Percentiles rank a stretch among this genome's conserved stretches.
Conservation (phyloP, 2,797 vertebrate species). For the Helicolenus hilgendorfi region DNA sequence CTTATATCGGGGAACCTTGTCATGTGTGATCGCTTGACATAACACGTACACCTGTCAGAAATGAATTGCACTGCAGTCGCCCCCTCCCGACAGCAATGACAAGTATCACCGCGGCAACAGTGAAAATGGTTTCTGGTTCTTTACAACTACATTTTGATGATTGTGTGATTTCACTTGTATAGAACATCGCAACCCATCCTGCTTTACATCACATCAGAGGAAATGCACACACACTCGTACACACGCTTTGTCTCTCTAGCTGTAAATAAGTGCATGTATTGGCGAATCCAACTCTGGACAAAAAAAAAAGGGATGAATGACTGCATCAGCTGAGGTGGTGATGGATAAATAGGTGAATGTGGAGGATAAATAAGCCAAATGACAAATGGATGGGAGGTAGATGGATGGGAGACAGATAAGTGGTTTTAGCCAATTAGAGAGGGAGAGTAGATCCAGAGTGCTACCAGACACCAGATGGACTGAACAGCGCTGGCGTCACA, state of each 20-base stretch:
- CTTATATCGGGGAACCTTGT: neutral
- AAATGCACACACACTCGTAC: neutral
- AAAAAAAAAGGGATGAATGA: constrained; percentile 3
- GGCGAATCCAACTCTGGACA: constrained; percentile 13
- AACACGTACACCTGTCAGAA: neutral
- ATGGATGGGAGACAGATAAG: constrained; percentile 31
- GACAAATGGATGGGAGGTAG: constrained; percentile 24
- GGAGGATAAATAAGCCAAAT: constrained; percentile 54
- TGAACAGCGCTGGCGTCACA: constrained; percentile 62
- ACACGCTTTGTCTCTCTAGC: constrained; percentile 11
- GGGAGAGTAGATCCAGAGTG: constrained; percentile 45
- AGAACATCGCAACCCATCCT: neutral
- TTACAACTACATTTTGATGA: constrained; percentile 33
- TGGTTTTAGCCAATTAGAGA: constrained; percentile 60
- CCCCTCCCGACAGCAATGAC: neutral
- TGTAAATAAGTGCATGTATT: constrained; percentile 29
- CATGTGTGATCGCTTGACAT: neutral
- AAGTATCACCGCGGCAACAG: constrained; percentile 27
- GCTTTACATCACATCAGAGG: neutral
- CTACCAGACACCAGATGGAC: constrained; percentile 71
- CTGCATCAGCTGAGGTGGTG: constrained; percentile 23
- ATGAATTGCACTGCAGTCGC: neutral
- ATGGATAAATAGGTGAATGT: constrained; percentile 41
- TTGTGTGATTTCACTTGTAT: constrained; percentile 18
- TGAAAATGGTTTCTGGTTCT: neutral